Conservation (phyloP, 1,140 invertebrate species). For the Drosophila elegans region DNA sequence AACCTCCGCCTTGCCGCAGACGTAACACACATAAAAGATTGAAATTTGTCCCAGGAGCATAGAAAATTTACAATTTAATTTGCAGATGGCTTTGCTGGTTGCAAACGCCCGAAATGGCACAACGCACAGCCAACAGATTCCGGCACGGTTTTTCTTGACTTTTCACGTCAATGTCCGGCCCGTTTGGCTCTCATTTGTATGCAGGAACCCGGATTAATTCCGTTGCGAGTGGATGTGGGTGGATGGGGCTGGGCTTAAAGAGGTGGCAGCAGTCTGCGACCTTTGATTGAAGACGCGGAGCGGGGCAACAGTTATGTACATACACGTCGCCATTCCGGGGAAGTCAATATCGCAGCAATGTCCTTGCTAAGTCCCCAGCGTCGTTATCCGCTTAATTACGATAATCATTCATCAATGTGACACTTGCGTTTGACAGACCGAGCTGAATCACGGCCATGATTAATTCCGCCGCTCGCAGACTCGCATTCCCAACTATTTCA, state of each 20-base stretch:
- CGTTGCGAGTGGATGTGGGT: no score
- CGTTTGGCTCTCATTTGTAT: conserved; percentile 8
- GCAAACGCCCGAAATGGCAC: conserved; percentile 23
- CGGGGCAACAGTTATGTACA: neutral
- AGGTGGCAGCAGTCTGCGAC: conserved; percentile 12
- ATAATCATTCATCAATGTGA: conserved; percentile 82
- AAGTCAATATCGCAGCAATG: conserved; percentile 11
- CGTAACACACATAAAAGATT: conserved; percentile 70
- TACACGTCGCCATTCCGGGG: conserved; percentile 47
- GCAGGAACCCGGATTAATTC: conserved; percentile 11
- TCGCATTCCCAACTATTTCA: conserved; percentile 8
- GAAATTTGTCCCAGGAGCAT: conserved; percentile 76
- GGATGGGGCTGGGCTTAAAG: neutral
- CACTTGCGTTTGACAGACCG: conserved; percentile 75
- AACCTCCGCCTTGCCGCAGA: conserved; percentile 64
- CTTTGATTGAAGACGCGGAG: conserved; percentile 56
- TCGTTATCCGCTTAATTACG: conserved; percentile 78
- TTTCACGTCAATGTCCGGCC: conserved; percentile 10
- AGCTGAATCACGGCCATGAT: conserved; percentile 77
- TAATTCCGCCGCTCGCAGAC: conserved; percentile 42
- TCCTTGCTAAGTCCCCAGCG: conserved; percentile 39
- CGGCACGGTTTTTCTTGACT: conserved; percentile 16
- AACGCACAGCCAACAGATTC: conserved; percentile 27
- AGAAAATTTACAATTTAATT: conserved; percentile 79
- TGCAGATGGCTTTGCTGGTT: conserved; percentile 53